Evolutionary conservation across 1,140 invertebrate species (phyloP), one percentile per base, ranked within the genome.

Genomic region (Xylocopa sonorina): DNA sequence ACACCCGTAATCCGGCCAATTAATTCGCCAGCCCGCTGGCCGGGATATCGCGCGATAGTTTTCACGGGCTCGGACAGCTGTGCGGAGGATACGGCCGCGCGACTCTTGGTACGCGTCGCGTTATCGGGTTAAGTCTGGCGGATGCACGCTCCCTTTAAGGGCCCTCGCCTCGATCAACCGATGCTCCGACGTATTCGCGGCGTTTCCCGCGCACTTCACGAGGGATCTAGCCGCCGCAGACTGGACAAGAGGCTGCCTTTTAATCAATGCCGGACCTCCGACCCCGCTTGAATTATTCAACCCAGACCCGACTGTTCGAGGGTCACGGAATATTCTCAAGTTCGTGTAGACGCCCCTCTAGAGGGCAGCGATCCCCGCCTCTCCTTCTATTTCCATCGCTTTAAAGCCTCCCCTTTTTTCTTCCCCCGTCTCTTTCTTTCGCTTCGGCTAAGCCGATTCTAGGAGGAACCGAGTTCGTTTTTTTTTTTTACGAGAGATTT

Each of bases 221-320:
- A 32, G 46, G n/a, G 62, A 72, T 72, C 76, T 64, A 43, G 50
- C 58, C 48, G 27, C 24, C 74, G 46, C 27, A 2, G n/a, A 41
- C 27, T 4, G 63, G 27, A 66, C 50, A 29, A 67, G 64, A 50
- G 46, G 32, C 43, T 72, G 76, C 68, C 68, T 72, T 78, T 78
- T 78, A 78, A 78, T 78, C 76, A 78, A 78, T 72, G 68, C 76
- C 76, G 76, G 76, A 78, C 76, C 68, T 78, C 68, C 75, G 55
- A 55, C 67, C 48, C 34, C 46, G 67, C 68, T 72, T 78, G 76
- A 78, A 78, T 78, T 71, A 78, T 78, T 78, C 75, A 78, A 71
- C 55, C 74, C 27, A 67, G 51, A 68, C 38, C 24, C n/a, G 75
- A 21, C 32, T 27, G 53, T 71, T 71, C 66, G 34, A 71, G 75